phyloP scores from a whole-genome alignment of 1,140 invertebrate species.

The Zaprionus camerounensis region DNA sequence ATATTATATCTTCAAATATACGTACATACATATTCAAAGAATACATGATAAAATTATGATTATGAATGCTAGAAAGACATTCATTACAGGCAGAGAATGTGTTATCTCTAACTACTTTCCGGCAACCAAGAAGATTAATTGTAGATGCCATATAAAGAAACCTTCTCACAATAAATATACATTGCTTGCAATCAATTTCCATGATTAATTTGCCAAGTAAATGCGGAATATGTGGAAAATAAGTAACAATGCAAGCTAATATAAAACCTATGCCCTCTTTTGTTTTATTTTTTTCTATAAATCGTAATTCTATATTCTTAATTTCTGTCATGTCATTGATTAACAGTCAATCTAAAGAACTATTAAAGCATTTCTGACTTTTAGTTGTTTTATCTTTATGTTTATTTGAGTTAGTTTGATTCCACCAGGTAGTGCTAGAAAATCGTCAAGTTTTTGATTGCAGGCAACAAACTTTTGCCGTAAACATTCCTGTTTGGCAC shows the following conservation, averaged over 20 bases:
- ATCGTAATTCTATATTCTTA: neutral
- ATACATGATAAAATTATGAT: too few species aligned
- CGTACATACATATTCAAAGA: too few species aligned
- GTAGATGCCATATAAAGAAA: neutral
- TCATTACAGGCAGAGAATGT: neutral
- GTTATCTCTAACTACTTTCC: too few species aligned
- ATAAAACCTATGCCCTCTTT: neutral
- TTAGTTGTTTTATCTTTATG: conserved; percentile 26
- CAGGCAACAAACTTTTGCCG: conserved; percentile 46
- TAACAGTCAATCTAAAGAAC: conserved; percentile 11
- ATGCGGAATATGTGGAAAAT: neutral
- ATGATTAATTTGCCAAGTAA: neutral
- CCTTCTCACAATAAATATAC: neutral
- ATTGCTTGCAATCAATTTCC: neutral
- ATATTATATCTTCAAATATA: too few species aligned
- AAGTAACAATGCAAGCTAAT: neutral
- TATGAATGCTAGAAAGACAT: neutral
- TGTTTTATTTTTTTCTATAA: neutral
- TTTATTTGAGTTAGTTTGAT: conserved; percentile 3
- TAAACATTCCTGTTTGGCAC: conserved; percentile 70
- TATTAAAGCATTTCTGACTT: conserved; percentile 13
- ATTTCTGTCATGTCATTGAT: conserved; percentile 15
- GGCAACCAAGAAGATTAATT: neutral
- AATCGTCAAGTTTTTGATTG: conserved; percentile 40
- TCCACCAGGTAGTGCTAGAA: conserved; percentile 17